Conservation (phyloP, 2,797 vertebrate genomes). For the Leontocebus nigricollis region DNA sequence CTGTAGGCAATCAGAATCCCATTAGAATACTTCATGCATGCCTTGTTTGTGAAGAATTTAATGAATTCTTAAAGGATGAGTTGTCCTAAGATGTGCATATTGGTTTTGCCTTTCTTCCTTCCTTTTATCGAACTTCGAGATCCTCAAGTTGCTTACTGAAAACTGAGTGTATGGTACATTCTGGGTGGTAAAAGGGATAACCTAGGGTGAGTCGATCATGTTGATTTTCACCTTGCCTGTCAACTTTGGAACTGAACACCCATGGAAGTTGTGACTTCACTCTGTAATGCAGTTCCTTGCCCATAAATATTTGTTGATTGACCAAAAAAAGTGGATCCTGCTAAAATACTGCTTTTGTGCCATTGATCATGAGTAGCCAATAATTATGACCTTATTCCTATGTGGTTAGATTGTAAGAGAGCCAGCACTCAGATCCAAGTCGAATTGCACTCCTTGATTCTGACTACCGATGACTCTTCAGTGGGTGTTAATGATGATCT, state of each 20-base stretch:
- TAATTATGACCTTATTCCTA: neutral
- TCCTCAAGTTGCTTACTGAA: neutral
- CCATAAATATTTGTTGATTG: neutral
- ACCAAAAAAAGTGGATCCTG: neutral
- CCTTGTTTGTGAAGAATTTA: neutral
- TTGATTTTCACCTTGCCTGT: slow-evolving; percentile 6
- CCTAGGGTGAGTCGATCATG: neutral
- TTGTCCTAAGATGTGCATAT: neutral
- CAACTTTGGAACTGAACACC: neutral
- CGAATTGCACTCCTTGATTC: neutral
- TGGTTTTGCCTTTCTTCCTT: neutral
- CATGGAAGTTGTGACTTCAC: neutral
- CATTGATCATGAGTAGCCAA: neutral
- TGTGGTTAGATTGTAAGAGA: neutral
- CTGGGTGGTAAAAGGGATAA: neutral
- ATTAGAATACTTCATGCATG: neutral
- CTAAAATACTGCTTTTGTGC: neutral
- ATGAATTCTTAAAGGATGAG: neutral
- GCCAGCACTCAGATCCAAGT: neutral
- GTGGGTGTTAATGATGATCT: neutral
- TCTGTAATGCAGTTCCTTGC: neutral
- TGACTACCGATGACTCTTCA: neutral
- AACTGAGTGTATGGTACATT: neutral
- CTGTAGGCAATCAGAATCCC: neutral
- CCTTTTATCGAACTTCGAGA: neutral